Evolutionary conservation across 2,797 vertebrate species (phyloP), one percentile per base, ranked within the genome.

Genomic region (Triplophysa bombifrons): DNA sequence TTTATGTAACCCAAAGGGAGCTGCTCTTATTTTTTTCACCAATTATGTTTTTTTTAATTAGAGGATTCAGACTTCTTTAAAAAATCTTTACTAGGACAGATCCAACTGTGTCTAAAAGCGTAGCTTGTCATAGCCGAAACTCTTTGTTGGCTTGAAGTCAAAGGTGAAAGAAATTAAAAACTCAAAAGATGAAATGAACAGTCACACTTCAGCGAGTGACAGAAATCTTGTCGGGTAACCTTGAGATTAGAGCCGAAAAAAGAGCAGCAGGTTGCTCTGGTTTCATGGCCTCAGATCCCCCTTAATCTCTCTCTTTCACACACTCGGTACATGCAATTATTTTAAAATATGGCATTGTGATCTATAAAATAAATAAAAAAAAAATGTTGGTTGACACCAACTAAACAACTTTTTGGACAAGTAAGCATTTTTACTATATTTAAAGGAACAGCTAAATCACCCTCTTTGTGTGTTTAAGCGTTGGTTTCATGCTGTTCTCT

Each of bases 391-490:
- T 8, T 61, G 19, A 61, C 17, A 46, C 22, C 61, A 46, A 73
- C 41, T 25, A 11, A 10, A 2, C 10, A 41, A 10, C 10, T 38
- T 65, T 64, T 56, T 76, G 58, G 74, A 55, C 19, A 19, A 22
- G 30, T 22, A 16, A 20, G 14, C 58, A 20, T 44, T 50, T 44
- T 50, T 44, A 73, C 64, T 50, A 65, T 41, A 61, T 65, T 66
- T 20, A 34, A 72, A 22, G 58, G 55, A 85, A 69, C 41, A 72
- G 74, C 61, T 79, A 72, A 81, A 78, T 82, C 79, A 80, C 72
- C 27, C 56, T 67, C 46, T 61, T 14, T 78, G 38, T 64, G 69
- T 30, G 68, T 27, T 38, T 8, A 38, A 8, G 67, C 11, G 17
- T 55, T 22, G 12, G 55, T 63, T 80, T 74, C n/a, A 68, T 4